Evolutionary conservation across 2,888 invertebrate genomes (phyloP).

Genomic region (Ennomos fuscantarius): DNA sequence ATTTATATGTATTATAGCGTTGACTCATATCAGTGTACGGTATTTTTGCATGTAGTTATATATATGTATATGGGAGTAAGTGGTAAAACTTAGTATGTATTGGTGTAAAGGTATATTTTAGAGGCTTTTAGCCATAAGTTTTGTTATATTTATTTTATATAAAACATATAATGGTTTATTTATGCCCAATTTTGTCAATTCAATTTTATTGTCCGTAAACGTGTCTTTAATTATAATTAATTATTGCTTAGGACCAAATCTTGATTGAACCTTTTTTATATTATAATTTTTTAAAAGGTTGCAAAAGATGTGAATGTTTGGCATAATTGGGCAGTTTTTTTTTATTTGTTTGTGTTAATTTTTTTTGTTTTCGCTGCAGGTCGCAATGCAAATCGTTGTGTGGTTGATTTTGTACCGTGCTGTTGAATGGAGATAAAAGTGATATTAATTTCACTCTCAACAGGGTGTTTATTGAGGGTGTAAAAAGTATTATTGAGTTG

Average conservation of each 20-base stretch:
- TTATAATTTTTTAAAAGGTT: too few relatives aligned
- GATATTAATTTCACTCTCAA: slow-evolving; percentile 36
- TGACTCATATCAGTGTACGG: slow-evolving; percentile 46
- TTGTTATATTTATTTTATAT: slow-evolving; percentile 23
- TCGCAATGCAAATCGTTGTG: slow-evolving; percentile 82
- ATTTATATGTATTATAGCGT: slow-evolving; percentile 30
- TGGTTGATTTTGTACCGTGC: slow-evolving; percentile 67
- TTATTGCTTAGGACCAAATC: too few relatives aligned
- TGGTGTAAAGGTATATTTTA: too few relatives aligned
- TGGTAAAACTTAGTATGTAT: background rate
- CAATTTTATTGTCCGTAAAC: too few relatives aligned
- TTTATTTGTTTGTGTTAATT: slow-evolving; percentile 42
- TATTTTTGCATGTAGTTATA: slow-evolving; percentile 40
- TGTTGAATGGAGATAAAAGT: slow-evolving; percentile 56
- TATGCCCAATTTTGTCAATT: too few relatives aligned
- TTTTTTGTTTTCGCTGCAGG: slow-evolving; percentile 68
- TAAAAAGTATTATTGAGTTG: background rate
- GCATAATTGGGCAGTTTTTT: slow-evolving; percentile 11
- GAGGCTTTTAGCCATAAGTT: slow-evolving; percentile 2
- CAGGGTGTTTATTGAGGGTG: too few relatives aligned
- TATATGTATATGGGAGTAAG: slow-evolving; percentile 1
- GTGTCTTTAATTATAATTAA: too few relatives aligned
- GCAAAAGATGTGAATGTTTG: too few relatives aligned
- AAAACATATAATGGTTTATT: too few relatives aligned
- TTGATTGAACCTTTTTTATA: too few relatives aligned